Conservation (phyloP, 2,113 vertebrate genomes). For the Archocentrus centrarchus region DNA sequence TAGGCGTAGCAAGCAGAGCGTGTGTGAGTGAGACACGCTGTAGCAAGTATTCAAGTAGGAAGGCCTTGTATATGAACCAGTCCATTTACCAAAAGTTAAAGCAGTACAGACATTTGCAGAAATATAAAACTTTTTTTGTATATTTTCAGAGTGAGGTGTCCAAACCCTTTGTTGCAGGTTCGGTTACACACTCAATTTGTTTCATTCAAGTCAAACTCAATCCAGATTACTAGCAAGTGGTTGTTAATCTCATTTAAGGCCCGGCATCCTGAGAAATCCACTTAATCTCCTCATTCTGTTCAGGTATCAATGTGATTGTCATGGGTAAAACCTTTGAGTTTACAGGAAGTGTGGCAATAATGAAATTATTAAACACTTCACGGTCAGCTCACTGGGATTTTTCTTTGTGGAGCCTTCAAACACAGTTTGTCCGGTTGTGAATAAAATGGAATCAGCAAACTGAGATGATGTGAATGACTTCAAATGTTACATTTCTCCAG, state of each 20-base stretch:
- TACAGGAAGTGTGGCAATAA: neutral
- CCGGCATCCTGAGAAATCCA: neutral
- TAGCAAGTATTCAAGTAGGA: too few relatives aligned
- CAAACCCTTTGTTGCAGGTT: neutral
- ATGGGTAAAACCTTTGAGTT: neutral
- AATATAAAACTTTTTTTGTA: neutral
- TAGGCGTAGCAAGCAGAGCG: too few relatives aligned
- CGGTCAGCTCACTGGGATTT: fast-evolving
- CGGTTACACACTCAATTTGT: neutral
- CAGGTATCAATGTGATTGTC: fast-evolving
- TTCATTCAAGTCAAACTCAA: neutral
- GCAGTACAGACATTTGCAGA: neutral
- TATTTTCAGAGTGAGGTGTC: neutral
- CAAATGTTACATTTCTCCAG: neutral
- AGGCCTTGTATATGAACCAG: too few relatives aligned
- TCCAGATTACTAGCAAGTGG: neutral
- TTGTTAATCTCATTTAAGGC: neutral
- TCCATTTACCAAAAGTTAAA: neutral
- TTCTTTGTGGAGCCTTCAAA: neutral
- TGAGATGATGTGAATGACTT: neutral
- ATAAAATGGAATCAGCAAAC: neutral
- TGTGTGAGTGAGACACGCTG: too few relatives aligned
- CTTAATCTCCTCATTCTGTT: too few relatives aligned
- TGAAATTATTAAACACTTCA: neutral
- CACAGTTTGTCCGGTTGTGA: neutral